phyloP scores from a whole-genome alignment of 35 echinoderm and acorn worm genomes.

The Apostichopus parvimensis region DNA sequence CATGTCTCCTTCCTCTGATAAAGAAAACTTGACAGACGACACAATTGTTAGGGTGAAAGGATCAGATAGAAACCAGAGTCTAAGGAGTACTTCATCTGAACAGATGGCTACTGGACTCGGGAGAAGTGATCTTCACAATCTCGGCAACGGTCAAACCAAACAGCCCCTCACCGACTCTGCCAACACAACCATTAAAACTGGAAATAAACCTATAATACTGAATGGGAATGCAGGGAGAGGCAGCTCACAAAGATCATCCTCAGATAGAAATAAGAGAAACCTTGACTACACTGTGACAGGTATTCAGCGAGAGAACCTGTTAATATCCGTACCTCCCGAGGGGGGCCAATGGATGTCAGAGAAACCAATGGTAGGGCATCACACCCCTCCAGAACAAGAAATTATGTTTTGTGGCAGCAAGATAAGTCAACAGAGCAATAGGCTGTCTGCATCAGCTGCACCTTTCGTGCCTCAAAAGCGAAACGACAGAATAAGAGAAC shows the following conservation, averaged over 20 bases:
- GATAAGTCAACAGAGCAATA: neutral
- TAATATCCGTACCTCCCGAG: neutral
- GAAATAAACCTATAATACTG: neutral
- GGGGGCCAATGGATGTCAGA: neutral
- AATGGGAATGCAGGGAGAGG: neutral
- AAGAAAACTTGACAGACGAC: neutral
- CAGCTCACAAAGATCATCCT: neutral
- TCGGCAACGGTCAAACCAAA: neutral
- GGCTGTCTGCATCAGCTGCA: neutral
- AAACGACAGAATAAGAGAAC: neutral
- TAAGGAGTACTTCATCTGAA: neutral
- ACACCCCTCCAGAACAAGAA: neutral
- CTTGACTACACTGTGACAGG: neutral
- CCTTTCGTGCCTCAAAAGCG: conserved; percentile 1
- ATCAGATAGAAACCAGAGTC: neutral
- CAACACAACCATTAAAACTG: neutral
- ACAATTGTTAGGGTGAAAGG: too few relatives aligned
- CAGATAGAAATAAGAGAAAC: neutral
- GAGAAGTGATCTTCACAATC: neutral
- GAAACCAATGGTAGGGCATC: neutral
- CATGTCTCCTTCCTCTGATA: neutral
- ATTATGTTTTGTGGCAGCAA: neutral
- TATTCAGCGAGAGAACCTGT: neutral
- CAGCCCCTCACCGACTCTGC: neutral
- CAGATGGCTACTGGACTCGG: neutral